These are phyloP conservation scores for Griposia aprilina DNA, from an alignment of 2,888 invertebrate species.

Conservation along the genomic window DNA sequence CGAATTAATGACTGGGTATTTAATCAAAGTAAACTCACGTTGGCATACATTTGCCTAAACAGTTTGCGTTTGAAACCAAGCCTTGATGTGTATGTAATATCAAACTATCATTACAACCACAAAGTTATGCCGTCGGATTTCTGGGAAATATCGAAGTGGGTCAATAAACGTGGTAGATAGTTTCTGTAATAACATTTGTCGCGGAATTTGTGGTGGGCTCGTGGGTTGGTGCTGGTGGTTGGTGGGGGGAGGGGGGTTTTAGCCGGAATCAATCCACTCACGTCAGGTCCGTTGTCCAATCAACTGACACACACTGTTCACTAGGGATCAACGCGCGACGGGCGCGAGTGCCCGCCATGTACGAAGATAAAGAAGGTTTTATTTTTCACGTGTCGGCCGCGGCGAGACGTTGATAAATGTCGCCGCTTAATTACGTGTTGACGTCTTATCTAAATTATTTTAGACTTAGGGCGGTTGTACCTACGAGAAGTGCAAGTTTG, in stretches of 20 bases:
- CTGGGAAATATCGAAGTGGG: constrained; percentile 76
- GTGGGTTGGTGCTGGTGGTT: constrained; percentile 56
- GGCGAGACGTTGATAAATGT: constrained; percentile 70
- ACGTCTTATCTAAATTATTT: constrained; percentile 66
- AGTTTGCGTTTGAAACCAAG: constrained; percentile 61
- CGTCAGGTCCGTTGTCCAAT: constrained; percentile 88
- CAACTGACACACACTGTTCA: constrained; percentile 87
- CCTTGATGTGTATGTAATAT: constrained; percentile 66
- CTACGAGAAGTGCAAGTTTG: constrained; percentile 12
- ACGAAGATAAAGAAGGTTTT: constrained; percentile 72
- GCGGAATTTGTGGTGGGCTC: constrained; percentile 75
- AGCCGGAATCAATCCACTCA: constrained; percentile 88
- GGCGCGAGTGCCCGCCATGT: constrained; percentile 68
- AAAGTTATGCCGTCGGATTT: constrained; percentile 69
- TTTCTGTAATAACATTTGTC: constrained; percentile 86
- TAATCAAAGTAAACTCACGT: constrained; percentile 63
- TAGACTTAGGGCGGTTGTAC: constrained; percentile 23
- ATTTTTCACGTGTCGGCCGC: constrained; percentile 67
- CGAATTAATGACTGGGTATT: constrained; percentile 60
- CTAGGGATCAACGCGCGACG: constrained; percentile 80
- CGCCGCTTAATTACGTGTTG: constrained; percentile 69
- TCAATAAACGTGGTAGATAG: constrained; percentile 83
- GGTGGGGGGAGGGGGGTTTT: constrained; percentile 58
- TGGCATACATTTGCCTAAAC: constrained; percentile 60
- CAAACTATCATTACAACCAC: constrained; percentile 66